Conservation (phyloP, 2,888 invertebrate species). For the Eubasilissa splendida region DNA sequence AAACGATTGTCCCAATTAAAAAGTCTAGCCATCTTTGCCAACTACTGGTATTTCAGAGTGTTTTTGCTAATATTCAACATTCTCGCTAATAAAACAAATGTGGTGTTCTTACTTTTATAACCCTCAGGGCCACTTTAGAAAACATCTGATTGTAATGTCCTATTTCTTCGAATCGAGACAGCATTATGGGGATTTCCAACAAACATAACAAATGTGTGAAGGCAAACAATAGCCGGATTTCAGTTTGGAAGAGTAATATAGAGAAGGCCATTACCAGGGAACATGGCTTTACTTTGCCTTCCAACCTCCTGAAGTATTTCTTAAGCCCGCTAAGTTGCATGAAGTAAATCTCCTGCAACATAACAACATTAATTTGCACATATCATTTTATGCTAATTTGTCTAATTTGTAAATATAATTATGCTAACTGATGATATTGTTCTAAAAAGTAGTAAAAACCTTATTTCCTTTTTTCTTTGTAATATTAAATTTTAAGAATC, state of each 20-base stretch:
- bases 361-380: too few species aligned
- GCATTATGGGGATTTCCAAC: conserved; percentile 73
- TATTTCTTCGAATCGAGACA: conserved; percentile 73
- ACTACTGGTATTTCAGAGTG: too few species aligned
- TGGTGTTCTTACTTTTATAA: conserved; percentile 68
- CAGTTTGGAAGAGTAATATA: conserved; percentile 60
- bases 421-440: too few species aligned
- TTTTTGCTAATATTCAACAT: neutral
- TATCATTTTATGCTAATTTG: too few species aligned
- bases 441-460: too few species aligned
- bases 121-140: conserved; percentile 73
- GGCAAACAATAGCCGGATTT: conserved; percentile 71
- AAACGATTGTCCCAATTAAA: too few species aligned
- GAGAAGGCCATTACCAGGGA: conserved; percentile 67
- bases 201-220: conserved; percentile 71
- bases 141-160: conserved; percentile 76
- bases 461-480: too few species aligned
- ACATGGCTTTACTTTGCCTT: conserved; percentile 73
- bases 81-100: neutral
- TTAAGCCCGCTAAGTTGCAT: conserved; percentile 69
- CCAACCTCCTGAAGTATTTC: conserved; percentile 71
- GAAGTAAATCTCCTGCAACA: conserved; percentile 71
- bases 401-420: too few species aligned
- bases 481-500: too few species aligned
- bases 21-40: too few species aligned